Evolutionary conservation across 2,888 invertebrate genomes (phyloP), one percentile per base, ranked within the genome.

Genomic region (Dynastes grantii): DNA sequence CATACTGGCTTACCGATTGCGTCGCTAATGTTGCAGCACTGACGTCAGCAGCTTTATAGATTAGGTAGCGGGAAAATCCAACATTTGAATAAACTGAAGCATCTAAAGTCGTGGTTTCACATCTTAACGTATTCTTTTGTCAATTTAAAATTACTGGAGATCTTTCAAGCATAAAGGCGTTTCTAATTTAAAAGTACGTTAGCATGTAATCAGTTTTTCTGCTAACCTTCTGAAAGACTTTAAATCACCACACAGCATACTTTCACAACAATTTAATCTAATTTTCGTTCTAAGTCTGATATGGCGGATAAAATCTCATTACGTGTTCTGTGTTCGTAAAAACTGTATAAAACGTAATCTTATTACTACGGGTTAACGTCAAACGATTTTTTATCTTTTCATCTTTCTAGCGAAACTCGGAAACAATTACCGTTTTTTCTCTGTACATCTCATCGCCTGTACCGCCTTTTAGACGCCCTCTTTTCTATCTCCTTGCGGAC

Each of bases 361-460:
- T 55, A 55, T 55, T 55, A 55, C 45, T 11, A 45, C 22, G 55
- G 55, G 16, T 55, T 55, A 55, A 55, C 55, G 55, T 55, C 55
- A 55, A 55, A 55, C 55, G 55, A 55, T 55, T 55, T 55, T 55
- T 55, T 55, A 55, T 55, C 55, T 55, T 55, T 55, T 22, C 22
- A 55, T 55, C 22, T 55, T 55, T 22, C 55, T 2, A 22, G 55
- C 8, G 1, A 55, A 55, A 55, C 22, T 55, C 55, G 22, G 27
- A 55, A 55, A 55, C 55, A 55, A 55, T 55, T 55, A 55, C 55
- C 55, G 3, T 67, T 67, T 67, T 45, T 40, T 16, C 22, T 45
- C 16, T n/a, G 16, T 67, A 55, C 16, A 40, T 63, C 27, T 6
- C 29, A 8, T 13, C 8, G 29, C 27, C n/a, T 9, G 9, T 3